phyloP scores from a whole-genome alignment of 2,797 vertebrate species.

The Graptemys geographica region DNA sequence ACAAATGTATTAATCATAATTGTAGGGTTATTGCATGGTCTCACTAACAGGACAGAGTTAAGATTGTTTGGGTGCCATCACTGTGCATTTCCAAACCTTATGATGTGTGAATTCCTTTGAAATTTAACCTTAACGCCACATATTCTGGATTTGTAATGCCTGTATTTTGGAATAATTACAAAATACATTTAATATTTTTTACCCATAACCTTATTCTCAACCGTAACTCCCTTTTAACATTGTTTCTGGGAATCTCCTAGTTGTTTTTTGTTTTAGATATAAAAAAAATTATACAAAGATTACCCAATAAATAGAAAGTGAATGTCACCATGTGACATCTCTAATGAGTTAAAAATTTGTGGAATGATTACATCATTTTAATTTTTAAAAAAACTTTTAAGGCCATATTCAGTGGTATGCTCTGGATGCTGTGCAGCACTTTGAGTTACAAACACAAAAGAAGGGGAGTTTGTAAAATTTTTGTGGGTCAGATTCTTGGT shows the following conservation, averaged over 20 bases:
- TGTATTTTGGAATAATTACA: neutral
- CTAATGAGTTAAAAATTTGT: neutral
- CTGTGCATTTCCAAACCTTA: neutral
- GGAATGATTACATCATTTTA: neutral
- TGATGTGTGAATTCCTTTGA: neutral
- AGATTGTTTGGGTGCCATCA: neutral
- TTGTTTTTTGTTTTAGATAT: neutral
- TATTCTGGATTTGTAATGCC: neutral
- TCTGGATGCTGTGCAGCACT: neutral
- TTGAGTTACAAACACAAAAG: neutral
- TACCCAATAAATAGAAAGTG: neutral
- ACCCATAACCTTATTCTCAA: neutral
- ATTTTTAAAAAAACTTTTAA: neutral
- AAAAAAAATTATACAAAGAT: neutral
- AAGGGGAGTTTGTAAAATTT: neutral
- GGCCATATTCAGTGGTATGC: neutral
- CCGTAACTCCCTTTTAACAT: neutral
- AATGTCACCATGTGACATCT: neutral
- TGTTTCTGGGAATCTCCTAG: neutral
- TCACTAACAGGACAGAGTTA: neutral
- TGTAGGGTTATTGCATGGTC: neutral
- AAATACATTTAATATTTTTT: neutral
- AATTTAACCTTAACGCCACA: neutral
- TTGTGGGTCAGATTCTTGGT: neutral
- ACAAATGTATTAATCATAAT: neutral